phyloP scores from a whole-genome alignment of 2,113 vertebrate genomes.

The Rostratula benghalensis region DNA sequence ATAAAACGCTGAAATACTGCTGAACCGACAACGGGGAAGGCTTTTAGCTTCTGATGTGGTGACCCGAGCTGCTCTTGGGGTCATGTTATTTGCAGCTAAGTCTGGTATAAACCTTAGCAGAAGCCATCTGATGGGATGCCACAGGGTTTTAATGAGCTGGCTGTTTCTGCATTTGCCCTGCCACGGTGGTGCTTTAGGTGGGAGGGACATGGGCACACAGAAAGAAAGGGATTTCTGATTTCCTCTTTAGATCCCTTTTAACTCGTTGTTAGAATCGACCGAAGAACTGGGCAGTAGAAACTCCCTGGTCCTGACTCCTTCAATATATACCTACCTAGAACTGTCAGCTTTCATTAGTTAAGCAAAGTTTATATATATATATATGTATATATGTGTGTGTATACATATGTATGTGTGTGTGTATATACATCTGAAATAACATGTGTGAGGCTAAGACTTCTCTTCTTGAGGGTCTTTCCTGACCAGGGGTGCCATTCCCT shows the following conservation, averaged over 20 bases:
- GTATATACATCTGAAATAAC: rapidly evolving
- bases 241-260: not conserved
- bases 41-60: not conserved
- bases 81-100: not conserved
- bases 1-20: not conserved
- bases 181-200: rapidly evolving
- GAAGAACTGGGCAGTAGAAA: rapidly evolving
- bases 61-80: not conserved
- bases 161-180: not conserved
- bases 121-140: not conserved
- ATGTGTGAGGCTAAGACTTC: rapidly evolving
- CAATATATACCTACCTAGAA: rapidly evolving
- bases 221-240: not conserved
- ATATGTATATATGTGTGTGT: rapidly evolving
- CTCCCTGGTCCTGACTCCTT: not conserved
- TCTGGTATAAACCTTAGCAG: not conserved
- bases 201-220: not conserved
- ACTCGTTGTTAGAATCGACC: no score
- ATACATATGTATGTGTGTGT: rapidly evolving
- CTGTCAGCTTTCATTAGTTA: not conserved
- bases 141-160: not conserved
- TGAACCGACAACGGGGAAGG: not conserved
- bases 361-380: rapidly evolving
- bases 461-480: not conserved
- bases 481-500: not conserved